A percentile compares a stretch with the other conserved stretches of the same genome.
Evolutionary conservation across 2,888 invertebrate species (phyloP).

Genomic region (Ferrisia virgata): DNA sequence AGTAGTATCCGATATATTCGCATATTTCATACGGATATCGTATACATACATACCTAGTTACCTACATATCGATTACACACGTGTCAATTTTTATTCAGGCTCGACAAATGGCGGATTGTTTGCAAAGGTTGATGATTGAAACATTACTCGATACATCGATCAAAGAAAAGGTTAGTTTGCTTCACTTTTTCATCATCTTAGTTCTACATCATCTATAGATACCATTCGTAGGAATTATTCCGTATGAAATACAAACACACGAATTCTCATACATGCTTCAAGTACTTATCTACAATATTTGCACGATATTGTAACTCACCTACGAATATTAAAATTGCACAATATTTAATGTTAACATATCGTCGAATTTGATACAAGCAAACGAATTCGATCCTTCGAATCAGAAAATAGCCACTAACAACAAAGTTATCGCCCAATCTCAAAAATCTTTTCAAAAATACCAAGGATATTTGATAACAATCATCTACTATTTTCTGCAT

Average conservation of each 20-base stretch:
- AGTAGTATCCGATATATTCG: not conserved
- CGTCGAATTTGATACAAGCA: not conserved
- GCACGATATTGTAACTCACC: not conserved
- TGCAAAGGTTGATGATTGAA: constrained; percentile 42
- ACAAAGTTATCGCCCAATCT: not conserved
- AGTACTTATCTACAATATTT: not conserved
- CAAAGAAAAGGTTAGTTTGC: constrained; percentile 29
- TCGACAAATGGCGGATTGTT: constrained; percentile 32
- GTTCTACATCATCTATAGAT: not conserved
- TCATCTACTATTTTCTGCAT: not conserved
- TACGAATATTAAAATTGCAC: not conserved
- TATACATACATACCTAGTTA: no score
- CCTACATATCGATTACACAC: not conserved
- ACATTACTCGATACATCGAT: not conserved
- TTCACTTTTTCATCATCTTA: not conserved
- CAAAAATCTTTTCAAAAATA: not conserved
- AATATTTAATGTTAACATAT: not conserved
- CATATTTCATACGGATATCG: no score
- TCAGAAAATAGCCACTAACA: not conserved
- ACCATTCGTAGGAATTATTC: not conserved
- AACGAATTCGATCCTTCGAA: not conserved
- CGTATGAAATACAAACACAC: not conserved
- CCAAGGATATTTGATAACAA: not conserved
- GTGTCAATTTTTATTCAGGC: constrained; percentile 11
- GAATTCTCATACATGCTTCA: not conserved